Base-by-base conservation (phyloP, 2,113 vertebrate species). In the Toxotes chatareus region DNA sequence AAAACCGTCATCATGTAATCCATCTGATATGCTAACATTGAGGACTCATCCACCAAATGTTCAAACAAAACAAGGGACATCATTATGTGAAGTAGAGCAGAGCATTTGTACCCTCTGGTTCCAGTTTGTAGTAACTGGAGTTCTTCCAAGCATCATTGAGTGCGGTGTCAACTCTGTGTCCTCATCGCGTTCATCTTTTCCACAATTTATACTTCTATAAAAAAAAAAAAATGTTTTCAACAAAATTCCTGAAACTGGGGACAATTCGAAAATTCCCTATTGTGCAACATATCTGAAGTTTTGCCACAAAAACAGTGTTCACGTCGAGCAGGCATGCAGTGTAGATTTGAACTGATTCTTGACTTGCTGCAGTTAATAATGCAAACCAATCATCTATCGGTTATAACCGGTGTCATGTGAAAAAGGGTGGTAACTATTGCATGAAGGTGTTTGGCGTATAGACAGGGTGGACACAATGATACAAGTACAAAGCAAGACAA, bases 31-130 rank as follows among this genome's bases (percentile, higher is more conserved):
- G 62, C 69, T 57, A 67, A 59, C 53, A 63, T 9, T 44, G 31
- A 78, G 16, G 53, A 49, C 57, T 64, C 47, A 77, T 74, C 44
- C 36, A 47, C 53, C 60, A 64, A 80, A 86, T 79, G 34, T 70
- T 85, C 56, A 62, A 59, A 79, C 34, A 53, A 65, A 55, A 86
- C 73, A 56, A 69, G 68, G 46, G 21, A 51, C 53, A 49, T 75
- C 46, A 63, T 79, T 81, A 56, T 73, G 64, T 56, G 61, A 42
- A 65, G 85, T 56, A 21, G 32, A 78, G 79, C 49, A 1, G 21
- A 53, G 31, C n/a, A 23, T 71, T 83, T 65, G 6, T 31, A 57
- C 73, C 27, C 47, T 75, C 64, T 36, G 40, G 65, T 72, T 69
- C 16, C 40, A 69, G 36, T 79, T 66, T 36, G 42, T 46, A 60